A percentile compares a stretch with the other conserved stretches of the same genome.
These are phyloP conservation scores for Oppia nitens DNA, from an alignment of 1,140 invertebrate species.

Conservation along the genomic window DNA sequence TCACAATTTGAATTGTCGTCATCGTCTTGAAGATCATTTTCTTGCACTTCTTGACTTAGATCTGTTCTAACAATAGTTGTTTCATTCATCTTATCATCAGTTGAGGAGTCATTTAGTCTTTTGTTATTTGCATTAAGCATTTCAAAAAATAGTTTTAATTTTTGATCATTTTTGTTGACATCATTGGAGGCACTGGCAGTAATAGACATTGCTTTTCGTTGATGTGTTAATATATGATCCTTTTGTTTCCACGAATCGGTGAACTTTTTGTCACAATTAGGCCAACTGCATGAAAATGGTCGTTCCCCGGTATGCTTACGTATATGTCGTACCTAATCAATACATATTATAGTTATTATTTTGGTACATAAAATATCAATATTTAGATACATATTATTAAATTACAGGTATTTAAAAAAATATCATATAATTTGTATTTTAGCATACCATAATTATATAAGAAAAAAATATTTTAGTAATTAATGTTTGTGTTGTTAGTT, in stretches of 20 bases:
- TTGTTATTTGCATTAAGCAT: neutral
- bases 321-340: constrained; percentile 42
- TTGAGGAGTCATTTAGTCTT: neutral
- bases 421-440: too few relatives aligned
- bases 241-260: constrained; percentile 72
- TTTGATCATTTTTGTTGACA: neutral
- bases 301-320: constrained; percentile 64
- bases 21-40: neutral
- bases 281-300: constrained; percentile 59
- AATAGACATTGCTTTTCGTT: neutral
- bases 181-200: neutral
- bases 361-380: too few relatives aligned
- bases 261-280: constrained; percentile 52
- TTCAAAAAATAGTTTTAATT: neutral
- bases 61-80: neutral
- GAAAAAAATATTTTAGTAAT: too few relatives aligned
- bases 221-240: constrained; percentile 77
- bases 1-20: neutral
- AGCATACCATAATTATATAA: too few relatives aligned
- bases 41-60: neutral
- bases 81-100: neutral
- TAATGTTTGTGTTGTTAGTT: too few relatives aligned
- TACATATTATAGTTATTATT: too few relatives aligned
- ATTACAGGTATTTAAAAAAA: too few relatives aligned
- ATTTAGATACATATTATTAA: too few relatives aligned